Base-by-base conservation (phyloP, 2,113 vertebrate genomes). In the Odontophorus gujanensis region DNA sequence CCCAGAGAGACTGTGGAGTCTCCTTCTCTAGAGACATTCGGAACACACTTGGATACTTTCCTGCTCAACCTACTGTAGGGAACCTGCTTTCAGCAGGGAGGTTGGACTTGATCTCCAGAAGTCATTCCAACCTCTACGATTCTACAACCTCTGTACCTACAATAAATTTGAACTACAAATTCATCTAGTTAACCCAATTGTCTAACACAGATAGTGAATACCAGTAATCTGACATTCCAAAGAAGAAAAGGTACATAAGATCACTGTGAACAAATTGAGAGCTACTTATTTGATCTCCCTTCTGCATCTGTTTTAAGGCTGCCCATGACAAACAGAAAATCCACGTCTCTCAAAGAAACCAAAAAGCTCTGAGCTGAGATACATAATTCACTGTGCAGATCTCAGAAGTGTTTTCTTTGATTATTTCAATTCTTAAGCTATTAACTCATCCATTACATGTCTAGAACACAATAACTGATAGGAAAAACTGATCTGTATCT, bases 321-420 rank as follows among this genome's bases (percentile, higher is more conserved):
- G 77, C 6, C 14, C 16, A 25, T 57, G 10, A 1, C 7, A 15
- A 8, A 50, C 42, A 22, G n/a, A 26, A 25, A 21, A 81, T 12
- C 3, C 28, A 1, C 3, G 21, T 18, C 36, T 58, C n/a, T 12
- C 51, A 42, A 42, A 73, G 38, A 58, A 76, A 34, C 4, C 7
- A 9, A 10, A 20, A 53, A 1, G 1, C 42, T 43, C 14, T 4
- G 42, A 42, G 10, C 2, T 5, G 11, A 63, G 15, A 63, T 4
- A 20, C 26, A 34, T 7, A 24, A 28, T 0, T 24, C 65, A 40
- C 0, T 4, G 11, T 26, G 28, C 18, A 43, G n/a, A 8, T 17
- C 15, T 38, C 25, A 0, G 25, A 36, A 47, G 2, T 4, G 4
- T 11, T 57, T 67, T 32, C 8, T 1, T 22, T 61, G 12, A 7